Conservation (phyloP, 2,888 invertebrate genomes). For the Cerceris ruficornis region DNA sequence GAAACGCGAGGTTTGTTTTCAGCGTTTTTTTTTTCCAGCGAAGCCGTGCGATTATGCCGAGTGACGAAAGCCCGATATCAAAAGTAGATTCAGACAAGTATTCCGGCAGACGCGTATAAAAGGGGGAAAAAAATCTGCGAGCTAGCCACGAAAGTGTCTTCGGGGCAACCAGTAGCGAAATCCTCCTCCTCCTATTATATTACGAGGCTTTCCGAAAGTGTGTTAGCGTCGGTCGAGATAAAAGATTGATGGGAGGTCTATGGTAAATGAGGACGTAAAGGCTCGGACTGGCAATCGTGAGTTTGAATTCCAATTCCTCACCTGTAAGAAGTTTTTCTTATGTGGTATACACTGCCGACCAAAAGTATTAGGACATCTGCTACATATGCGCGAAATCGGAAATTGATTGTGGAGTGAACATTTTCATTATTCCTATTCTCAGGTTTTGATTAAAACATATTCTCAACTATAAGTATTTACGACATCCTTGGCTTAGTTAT, state of each 20-base stretch:
- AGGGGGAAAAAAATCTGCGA: slow-evolving; percentile 21
- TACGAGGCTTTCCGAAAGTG: not conserved
- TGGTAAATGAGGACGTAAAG: not conserved
- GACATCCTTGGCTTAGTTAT: too few relatives aligned
- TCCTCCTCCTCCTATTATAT: slow-evolving; percentile 29
- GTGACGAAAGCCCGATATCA: slow-evolving; percentile 46
- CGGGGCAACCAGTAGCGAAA: slow-evolving; percentile 21
- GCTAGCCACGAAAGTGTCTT: slow-evolving; percentile 22
- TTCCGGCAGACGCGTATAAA: slow-evolving; percentile 13
- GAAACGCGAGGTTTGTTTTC: slow-evolving; percentile 37
- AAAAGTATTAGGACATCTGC: too few relatives aligned
- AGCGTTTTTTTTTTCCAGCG: slow-evolving; percentile 17
- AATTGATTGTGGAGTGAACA: too few relatives aligned
- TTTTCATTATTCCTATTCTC: too few relatives aligned
- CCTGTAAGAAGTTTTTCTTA: too few relatives aligned
- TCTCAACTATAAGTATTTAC: too few relatives aligned
- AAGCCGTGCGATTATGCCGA: slow-evolving; percentile 51
- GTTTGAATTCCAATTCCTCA: too few relatives aligned
- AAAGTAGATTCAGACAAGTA: slow-evolving; percentile 52
- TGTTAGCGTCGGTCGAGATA: slow-evolving; percentile 13
- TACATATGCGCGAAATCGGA: too few relatives aligned
- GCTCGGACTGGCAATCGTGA: too few relatives aligned
- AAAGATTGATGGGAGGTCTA: slow-evolving; percentile 23
- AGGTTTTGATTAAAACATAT: too few relatives aligned
- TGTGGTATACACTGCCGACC: too few relatives aligned